phyloP scores from a whole-genome alignment of 2,888 invertebrate genomes.

The Troides aeacus region DNA sequence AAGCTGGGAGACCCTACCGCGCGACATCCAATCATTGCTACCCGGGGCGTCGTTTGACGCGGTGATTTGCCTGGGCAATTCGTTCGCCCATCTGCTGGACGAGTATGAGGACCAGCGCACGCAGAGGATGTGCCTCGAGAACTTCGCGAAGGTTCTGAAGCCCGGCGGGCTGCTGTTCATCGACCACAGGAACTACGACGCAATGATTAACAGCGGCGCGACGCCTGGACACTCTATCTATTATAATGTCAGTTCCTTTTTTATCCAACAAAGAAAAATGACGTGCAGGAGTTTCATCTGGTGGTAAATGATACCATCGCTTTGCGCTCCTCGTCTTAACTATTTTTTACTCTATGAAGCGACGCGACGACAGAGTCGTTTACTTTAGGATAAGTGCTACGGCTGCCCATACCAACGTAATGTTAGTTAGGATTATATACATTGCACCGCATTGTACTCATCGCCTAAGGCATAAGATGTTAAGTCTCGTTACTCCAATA shows the following conservation, averaged over 20 bases:
- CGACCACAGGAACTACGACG: conserved; percentile 94
- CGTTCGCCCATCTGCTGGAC: conserved; percentile 93
- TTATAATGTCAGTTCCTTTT: conserved; percentile 74
- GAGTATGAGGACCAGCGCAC: conserved; percentile 88
- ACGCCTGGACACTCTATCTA: conserved; percentile 92
- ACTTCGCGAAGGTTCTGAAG: conserved; percentile 90
- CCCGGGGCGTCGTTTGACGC: conserved; percentile 89
- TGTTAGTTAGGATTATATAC: too few relatives aligned
- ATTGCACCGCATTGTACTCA: too few relatives aligned
- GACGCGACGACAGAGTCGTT: too few relatives aligned
- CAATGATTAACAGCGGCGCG: conserved; percentile 86
- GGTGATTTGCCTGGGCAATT: conserved; percentile 93
- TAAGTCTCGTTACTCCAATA: too few relatives aligned
- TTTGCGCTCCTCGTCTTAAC: too few relatives aligned
- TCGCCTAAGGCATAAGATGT: too few relatives aligned
- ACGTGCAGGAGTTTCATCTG: too few relatives aligned
- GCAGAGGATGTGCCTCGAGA: conserved; percentile 87
- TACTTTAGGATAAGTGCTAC: too few relatives aligned
- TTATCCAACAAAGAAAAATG: too few relatives aligned
- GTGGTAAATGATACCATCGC: too few relatives aligned
- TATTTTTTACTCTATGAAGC: too few relatives aligned
- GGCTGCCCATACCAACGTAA: too few relatives aligned
- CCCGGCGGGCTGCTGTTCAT: conserved; percentile 92
- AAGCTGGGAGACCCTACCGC: conserved; percentile 90
- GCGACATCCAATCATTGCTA: conserved; percentile 83